Base-by-base conservation (phyloP, 2,888 invertebrate species). In the Papilio demoleus region DNA sequence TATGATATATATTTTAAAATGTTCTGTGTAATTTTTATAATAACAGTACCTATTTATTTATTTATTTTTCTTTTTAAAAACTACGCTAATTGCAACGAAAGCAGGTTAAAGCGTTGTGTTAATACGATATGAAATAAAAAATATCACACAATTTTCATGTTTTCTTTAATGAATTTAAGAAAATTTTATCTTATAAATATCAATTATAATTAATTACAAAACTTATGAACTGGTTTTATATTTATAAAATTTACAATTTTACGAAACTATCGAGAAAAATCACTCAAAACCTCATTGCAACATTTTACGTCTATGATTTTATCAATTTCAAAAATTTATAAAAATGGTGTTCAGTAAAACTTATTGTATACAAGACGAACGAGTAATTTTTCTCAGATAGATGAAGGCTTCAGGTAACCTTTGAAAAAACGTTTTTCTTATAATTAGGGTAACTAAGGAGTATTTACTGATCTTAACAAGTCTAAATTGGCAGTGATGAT, bases 391-490 rank as follows among this genome's bases (percentile, higher is more conserved):
- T 70, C 70, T 66, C 56, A 72, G 68, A 73, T 70, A 70, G 65
- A 70, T 70, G 71, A 73, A 66, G 67, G 67, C 70, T 70, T 68
- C 64, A 71, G 79, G 84, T 83, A 86, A 86, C 85, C 84, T 82
- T 85, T 85, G 81, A 82, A 84, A 85, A 83, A 80, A 70, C 24
- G 75, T 71, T 69, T 63, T 70, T 62, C 73, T 76, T 74, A 77
- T 72, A 75, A 70, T 74, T 72, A 76, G 74, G 86, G 87, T 88
- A 88, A 88, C 88, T 84, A 77, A 83, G 83, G 80, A 68, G 71
- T 75, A 62, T 71, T 70, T 72, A 68, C 70, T 72, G 72, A 72
- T 70, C 68, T 75, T 76, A 75, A 78, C 36, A 50, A 59, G 42
- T 71, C 76, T 65, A 67, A 76, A 75, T 80, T 85, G 87, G 87